These are phyloP conservation scores for Tenebrosternarchus preto DNA, from an alignment of 2,113 vertebrate species.

Conservation along the genomic window DNA sequence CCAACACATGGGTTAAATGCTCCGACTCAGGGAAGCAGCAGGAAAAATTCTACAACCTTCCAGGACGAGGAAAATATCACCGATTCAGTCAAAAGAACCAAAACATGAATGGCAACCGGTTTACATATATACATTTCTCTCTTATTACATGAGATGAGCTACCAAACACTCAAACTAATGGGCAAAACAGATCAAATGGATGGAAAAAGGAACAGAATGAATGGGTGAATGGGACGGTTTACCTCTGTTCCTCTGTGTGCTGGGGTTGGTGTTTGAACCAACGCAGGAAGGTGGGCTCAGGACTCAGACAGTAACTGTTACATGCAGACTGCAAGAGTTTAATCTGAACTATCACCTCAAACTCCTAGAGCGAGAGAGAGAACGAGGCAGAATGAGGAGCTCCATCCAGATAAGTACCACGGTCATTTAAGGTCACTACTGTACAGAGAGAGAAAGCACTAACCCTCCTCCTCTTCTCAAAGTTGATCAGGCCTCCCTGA, in stretches of 20 bases:
- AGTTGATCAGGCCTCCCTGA: slow-evolving; percentile 92
- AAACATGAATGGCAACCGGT: no score
- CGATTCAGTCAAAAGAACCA: no score
- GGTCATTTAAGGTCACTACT: neutral
- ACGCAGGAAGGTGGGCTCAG: slow-evolving; percentile 81
- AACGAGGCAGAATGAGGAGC: neutral
- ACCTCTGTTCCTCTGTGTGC: slow-evolving; percentile 91
- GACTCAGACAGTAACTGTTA: slow-evolving; percentile 87
- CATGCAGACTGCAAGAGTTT: slow-evolving; percentile 93
- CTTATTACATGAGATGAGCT: no score
- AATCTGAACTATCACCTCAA: slow-evolving; percentile 94
- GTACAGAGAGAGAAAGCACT: slow-evolving; percentile 54
- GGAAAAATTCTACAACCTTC: no score
- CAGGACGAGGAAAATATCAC: no score
- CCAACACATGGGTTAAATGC: neutral
- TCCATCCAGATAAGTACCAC: neutral
- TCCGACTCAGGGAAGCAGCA: neutral
- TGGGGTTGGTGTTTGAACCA: slow-evolving; percentile 86
- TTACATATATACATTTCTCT: no score
- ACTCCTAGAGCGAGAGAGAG: slow-evolving; percentile 77
- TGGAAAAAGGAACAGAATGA: slow-evolving; percentile 19
- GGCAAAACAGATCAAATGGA: no score
- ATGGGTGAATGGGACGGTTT: neutral
- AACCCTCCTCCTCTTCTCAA: slow-evolving; percentile 93
- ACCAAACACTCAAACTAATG: no score